phyloP scores from a whole-genome alignment of 2,113 vertebrate genomes.

The Microtus pennsylvanicus region DNA sequence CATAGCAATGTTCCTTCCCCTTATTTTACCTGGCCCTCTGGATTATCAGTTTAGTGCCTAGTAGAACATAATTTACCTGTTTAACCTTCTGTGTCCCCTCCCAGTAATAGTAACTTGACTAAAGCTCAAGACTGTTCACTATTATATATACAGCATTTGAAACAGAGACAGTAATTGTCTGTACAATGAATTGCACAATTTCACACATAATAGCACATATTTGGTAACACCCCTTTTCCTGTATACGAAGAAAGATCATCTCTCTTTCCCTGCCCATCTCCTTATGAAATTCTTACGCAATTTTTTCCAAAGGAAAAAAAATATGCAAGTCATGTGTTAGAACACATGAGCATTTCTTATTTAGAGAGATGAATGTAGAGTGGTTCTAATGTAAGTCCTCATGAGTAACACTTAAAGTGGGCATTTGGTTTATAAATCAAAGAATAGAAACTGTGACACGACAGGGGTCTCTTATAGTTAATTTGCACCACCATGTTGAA shows the following conservation, averaged over 20 bases:
- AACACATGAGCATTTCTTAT: not conserved
- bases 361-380: not conserved
- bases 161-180: not conserved
- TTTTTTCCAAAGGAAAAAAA: not conserved
- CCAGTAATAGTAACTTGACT: not conserved
- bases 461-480: not conserved
- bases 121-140: not conserved
- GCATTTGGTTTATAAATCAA: not conserved
- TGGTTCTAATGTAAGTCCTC: not conserved
- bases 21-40: not conserved
- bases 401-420: not conserved
- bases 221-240: not conserved
- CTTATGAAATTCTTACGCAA: not conserved
- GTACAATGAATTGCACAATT: not conserved
- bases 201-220: slow-evolving; percentile 1
- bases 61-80: too few species aligned
- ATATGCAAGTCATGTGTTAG: not conserved
- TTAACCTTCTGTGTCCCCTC: not conserved
- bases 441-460: not conserved
- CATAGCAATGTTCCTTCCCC: not conserved
- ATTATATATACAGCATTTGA: not conserved
- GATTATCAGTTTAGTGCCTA: not conserved
- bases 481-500: not conserved
- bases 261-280: not conserved
- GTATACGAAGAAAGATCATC: not conserved